Conservation (phyloP, 1,140 invertebrate species). For the Drosophila eugracilis region DNA sequence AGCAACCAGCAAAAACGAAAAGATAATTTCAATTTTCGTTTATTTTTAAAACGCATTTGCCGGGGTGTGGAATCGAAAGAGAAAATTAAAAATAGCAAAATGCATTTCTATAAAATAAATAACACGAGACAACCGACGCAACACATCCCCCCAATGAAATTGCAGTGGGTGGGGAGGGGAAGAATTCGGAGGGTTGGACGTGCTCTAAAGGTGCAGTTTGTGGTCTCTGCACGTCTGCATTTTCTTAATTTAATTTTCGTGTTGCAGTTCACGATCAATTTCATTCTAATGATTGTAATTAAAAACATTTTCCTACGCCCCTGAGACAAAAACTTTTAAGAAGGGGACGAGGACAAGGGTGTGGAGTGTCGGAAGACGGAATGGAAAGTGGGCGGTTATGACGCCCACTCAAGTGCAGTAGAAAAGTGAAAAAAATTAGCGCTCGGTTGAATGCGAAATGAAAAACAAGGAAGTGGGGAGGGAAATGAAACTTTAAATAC, state of each 20-base stretch:
- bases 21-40: conserved; percentile 58
- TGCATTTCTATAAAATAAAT: conserved; percentile 60
- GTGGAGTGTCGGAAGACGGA: not conserved
- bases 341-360: not conserved
- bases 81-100: conserved; percentile 58
- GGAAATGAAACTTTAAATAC: not conserved
- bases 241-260: conserved; percentile 79
- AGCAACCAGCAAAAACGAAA: conserved; percentile 41
- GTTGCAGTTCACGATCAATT: conserved; percentile 77
- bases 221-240: conserved; percentile 40
- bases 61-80: conserved; percentile 13
- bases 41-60: conserved; percentile 68
- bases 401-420: conserved; percentile 62
- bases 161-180: no score
- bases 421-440: conserved; percentile 54
- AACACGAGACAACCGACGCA: conserved; percentile 46
- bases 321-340: not conserved
- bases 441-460: conserved; percentile 58
- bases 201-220: conserved; percentile 27
- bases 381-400: conserved; percentile 20
- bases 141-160: not conserved
- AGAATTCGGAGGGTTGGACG: conserved; percentile 4
- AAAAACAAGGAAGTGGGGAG: conserved; percentile 25
- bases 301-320: conserved; percentile 64
- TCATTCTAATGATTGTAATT: conserved; percentile 80